Conservation (phyloP, 2,797 vertebrate species). For the Gouania willdenowi region DNA sequence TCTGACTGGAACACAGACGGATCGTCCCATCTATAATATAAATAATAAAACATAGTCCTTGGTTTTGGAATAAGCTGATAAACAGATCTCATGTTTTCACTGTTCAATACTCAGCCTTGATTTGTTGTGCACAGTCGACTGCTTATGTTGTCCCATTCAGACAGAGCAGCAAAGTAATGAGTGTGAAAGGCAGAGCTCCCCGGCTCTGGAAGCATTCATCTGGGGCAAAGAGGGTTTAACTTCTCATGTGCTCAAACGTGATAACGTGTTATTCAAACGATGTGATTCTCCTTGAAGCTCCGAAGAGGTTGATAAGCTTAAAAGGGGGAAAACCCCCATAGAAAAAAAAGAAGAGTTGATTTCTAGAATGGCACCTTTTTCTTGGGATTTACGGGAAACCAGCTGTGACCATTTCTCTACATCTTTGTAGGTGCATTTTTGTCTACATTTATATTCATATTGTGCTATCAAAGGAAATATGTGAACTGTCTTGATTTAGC, state of each 20-base stretch:
- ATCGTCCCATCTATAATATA: too few relatives aligned
- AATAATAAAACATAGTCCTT: too few relatives aligned
- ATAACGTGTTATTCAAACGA: slow-evolving; percentile 47
- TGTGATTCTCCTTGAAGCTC: slow-evolving; percentile 49
- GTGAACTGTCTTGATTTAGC: too few relatives aligned
- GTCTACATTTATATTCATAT: too few relatives aligned
- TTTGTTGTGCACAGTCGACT: background rate
- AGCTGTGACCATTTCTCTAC: too few relatives aligned
- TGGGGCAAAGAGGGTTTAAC: slow-evolving; percentile 49
- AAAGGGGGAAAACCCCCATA: accelerated
- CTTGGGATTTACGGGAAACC: too few relatives aligned
- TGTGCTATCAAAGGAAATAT: too few relatives aligned
- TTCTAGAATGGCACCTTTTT: slow-evolving; percentile 43
- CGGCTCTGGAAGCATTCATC: slow-evolving; percentile 47
- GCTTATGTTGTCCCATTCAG: background rate
- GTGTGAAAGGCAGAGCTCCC: slow-evolving; percentile 38
- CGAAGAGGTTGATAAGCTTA: slow-evolving; percentile 11
- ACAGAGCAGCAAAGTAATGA: slow-evolving; percentile 32
- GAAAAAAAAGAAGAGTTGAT: slow-evolving; percentile 4
- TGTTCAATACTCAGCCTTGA: slow-evolving; percentile 8
- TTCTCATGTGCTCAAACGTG: slow-evolving; percentile 45
- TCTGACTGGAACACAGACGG: slow-evolving; percentile 31
- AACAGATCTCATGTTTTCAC: slow-evolving; percentile 7
- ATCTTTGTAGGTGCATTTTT: too few relatives aligned
- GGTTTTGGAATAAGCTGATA: too few relatives aligned